These are phyloP conservation scores for Orthosia gothica DNA, from an alignment of 2,888 invertebrate species.

Conservation along the genomic window DNA sequence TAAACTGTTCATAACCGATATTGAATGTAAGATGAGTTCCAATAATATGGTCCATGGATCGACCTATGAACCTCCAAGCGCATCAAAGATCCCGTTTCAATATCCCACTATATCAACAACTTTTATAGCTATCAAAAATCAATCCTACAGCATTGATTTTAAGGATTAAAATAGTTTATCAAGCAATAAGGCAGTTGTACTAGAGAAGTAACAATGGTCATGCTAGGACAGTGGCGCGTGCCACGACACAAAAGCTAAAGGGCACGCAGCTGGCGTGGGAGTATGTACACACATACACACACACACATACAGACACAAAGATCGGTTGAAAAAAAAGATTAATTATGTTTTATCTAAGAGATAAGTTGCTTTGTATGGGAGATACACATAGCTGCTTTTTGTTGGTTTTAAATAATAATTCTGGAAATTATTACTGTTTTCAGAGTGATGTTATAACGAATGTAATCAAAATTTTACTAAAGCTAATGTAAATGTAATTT, in stretches of 20 bases:
- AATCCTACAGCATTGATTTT: slow-evolving; percentile 6
- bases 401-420: not conserved
- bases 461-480: too few relatives aligned
- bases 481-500: too few relatives aligned
- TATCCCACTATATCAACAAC: not conserved
- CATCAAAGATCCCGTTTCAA: slow-evolving; percentile 25
- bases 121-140: not conserved
- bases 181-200: slow-evolving; percentile 41
- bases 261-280: slow-evolving; percentile 87
- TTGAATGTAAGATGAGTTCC: not conserved
- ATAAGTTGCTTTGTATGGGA: slow-evolving; percentile 17
- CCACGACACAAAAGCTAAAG: slow-evolving; percentile 83
- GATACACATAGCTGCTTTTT: not conserved
- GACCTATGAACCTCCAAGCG: slow-evolving; percentile 11
- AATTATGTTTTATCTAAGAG: slow-evolving; percentile 43
- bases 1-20: not conserved
- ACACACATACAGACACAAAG: slow-evolving; percentile 50
- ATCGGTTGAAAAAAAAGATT: slow-evolving; percentile 40
- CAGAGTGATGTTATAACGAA: not conserved
- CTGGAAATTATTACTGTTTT: not conserved
- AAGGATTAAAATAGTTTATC: slow-evolving; percentile 42
- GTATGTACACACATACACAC: slow-evolving; percentile 72
- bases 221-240: slow-evolving; percentile 84
- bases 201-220: slow-evolving; percentile 72
- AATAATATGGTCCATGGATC: not conserved